Percentiles rank a stretch among this genome's conserved stretches.
These are phyloP conservation scores for Resseliella maxima DNA, from an alignment of 2,888 invertebrate genomes.

Conservation along the genomic window DNA sequence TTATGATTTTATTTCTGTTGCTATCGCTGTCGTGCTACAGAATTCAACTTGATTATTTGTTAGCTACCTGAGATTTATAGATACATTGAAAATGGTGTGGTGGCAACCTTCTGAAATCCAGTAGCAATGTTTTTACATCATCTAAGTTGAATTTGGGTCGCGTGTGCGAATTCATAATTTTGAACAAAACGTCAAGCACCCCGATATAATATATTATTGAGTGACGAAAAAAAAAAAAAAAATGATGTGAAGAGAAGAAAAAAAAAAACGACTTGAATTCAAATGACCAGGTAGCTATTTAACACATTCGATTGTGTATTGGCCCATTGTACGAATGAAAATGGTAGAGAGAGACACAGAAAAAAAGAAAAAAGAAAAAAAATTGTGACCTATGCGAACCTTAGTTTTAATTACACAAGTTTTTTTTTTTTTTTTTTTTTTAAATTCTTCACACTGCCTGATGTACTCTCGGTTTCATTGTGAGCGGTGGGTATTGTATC, in stretches of 20 bases:
- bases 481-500: background rate
- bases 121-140: constrained; percentile 31
- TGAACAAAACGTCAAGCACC: background rate
- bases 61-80: constrained; percentile 24
- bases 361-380: background rate
- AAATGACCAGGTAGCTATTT: constrained; percentile 7
- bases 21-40: background rate
- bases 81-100: background rate
- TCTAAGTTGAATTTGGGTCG: background rate
- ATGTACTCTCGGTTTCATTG: background rate
- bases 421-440: background rate
- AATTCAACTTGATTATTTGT: background rate
- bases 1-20: background rate
- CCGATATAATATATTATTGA: background rate
- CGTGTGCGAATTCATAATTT: constrained; percentile 22
- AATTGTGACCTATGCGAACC: constrained; percentile 38
- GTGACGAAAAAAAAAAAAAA: background rate
- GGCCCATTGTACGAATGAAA: background rate
- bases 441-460: background rate
- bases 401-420: constrained; percentile 26
- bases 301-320: background rate
- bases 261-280: background rate
- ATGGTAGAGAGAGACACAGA: background rate
- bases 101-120: background rate
- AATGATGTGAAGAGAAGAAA: background rate